A percentile compares a stretch with the other conserved stretches of the same genome.
Evolutionary conservation across 92 coral and sea anemone species (phyloP).

Genomic region (Epizoanthus stellaris): DNA sequence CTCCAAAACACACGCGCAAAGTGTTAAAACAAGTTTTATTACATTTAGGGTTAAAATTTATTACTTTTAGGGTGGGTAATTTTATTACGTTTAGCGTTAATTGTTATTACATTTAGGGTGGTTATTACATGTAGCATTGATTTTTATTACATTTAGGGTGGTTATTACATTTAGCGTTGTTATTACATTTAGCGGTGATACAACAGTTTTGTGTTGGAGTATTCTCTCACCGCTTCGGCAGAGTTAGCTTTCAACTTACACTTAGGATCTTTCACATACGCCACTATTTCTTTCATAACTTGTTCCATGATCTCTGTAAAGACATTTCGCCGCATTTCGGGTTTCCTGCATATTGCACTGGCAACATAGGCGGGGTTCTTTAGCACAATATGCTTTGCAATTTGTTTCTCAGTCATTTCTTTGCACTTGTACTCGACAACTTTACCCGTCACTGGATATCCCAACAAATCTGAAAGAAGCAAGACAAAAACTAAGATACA

Average conservation of each 20-base stretch:
- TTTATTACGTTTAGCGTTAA: too few species aligned
- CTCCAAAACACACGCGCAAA: too few species aligned
- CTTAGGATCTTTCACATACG: slow-evolving; percentile 40
- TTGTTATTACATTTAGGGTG: too few species aligned
- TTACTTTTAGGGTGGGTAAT: too few species aligned
- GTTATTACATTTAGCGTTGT: background rate
- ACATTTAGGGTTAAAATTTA: too few species aligned
- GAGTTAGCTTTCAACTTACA: slow-evolving; percentile 26
- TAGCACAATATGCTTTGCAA: slow-evolving; percentile 11
- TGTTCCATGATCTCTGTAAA: slow-evolving; percentile 9
- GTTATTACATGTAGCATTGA: too few species aligned
- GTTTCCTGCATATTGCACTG: slow-evolving; percentile 11
- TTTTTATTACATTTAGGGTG: too few species aligned
- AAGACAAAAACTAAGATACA: slow-evolving; percentile 4
- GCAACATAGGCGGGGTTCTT: slow-evolving; percentile 24
- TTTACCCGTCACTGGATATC: slow-evolving; percentile 13
- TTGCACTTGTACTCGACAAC: slow-evolving; percentile 8
- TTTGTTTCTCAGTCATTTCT: slow-evolving; percentile 8
- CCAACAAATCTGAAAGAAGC: slow-evolving; percentile 3
- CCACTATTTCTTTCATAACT: slow-evolving; percentile 38
- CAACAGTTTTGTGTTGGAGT: slow-evolving; percentile 5
- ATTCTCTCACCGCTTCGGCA: slow-evolving; percentile 22
- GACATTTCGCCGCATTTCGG: slow-evolving; percentile 12
- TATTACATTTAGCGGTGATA: too few species aligned
- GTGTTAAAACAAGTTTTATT: too few species aligned